phyloP scores from a whole-genome alignment of 2,113 vertebrate genomes.

The Phyllopteryx taeniolatus region DNA sequence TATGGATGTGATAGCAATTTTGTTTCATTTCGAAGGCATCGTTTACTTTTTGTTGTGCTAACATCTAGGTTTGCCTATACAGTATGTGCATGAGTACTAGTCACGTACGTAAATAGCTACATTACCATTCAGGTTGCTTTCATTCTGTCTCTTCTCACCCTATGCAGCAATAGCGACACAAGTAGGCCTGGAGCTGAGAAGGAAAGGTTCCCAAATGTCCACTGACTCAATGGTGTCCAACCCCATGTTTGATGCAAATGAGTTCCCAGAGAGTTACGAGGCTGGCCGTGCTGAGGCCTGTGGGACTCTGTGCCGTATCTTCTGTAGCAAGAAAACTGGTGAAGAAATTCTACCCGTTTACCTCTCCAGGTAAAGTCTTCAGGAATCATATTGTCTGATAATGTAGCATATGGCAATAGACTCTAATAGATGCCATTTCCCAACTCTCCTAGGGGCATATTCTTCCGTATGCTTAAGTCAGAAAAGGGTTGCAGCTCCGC shows the following conservation, averaged over 20 bases:
- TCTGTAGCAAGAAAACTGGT: constrained; percentile 98
- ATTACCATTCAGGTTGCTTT: constrained; percentile 60
- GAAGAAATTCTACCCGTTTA: constrained; percentile 96
- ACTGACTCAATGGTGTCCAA: constrained; percentile 92
- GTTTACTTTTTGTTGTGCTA: constrained; percentile 21
- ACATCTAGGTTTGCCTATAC: constrained; percentile 35
- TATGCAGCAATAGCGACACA: constrained; percentile 87
- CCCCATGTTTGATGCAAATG: constrained; percentile 85
- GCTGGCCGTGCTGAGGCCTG: constrained; percentile 93
- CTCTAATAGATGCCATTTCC: background rate
- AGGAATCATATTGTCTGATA: background rate
- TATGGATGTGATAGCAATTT: constrained; percentile 35
- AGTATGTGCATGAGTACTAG: constrained; percentile 59
- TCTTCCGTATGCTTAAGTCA: no score
- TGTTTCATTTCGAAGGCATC: background rate
- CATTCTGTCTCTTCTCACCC: constrained; percentile 52
- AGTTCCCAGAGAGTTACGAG: constrained; percentile 96
- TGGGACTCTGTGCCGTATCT: constrained; percentile 93
- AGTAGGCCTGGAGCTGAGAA: constrained; percentile 86
- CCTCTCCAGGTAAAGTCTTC: constrained; percentile 84
- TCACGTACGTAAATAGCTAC: constrained; percentile 1
- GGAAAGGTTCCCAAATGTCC: constrained; percentile 94
- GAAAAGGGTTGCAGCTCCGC: no score
- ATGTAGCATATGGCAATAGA: background rate
- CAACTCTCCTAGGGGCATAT: background rate